A percentile compares a stretch with the other conserved stretches of the same genome.
phyloP scores from a whole-genome alignment of 2,797 vertebrate species.

The Micromesistius poutassou region DNA sequence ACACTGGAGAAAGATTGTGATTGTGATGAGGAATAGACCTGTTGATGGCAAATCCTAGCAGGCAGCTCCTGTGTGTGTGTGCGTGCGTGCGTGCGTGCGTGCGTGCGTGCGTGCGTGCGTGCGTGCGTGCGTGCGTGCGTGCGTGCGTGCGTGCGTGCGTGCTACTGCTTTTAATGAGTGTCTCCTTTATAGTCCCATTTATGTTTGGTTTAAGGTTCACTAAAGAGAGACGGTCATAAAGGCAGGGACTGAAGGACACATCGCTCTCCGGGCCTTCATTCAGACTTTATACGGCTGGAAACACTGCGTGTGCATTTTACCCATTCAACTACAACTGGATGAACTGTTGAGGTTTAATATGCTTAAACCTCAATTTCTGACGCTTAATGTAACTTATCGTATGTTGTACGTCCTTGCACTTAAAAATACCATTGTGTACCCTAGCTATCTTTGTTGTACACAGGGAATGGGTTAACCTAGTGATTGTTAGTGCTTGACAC shows the following conservation, averaged over 20 bases:
- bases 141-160: neutral
- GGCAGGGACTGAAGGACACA: neutral
- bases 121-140: neutral
- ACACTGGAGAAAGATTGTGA: neutral
- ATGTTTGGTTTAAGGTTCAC: constrained; percentile 50
- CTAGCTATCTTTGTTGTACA: no score
- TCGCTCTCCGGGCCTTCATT: no score
- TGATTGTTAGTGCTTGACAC: no score
- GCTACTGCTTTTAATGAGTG: constrained; percentile 6
- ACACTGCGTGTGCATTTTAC: neutral
- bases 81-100: no score
- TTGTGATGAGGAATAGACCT: neutral
- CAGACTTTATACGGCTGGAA: no score
- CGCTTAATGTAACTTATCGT: no score
- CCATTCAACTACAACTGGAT: neutral
- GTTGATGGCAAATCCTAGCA: neutral
- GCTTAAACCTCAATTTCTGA: neutral
- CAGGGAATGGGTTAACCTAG: no score
- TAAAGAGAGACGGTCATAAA: constrained; percentile 8
- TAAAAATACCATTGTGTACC: no score
- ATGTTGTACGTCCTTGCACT: no score
- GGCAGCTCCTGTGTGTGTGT: no score
- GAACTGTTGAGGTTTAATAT: no score
- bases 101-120: neutral
- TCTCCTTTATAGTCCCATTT: constrained; percentile 33